Evolutionary conservation across 2,888 invertebrate genomes (phyloP), one percentile per base, ranked within the genome.

Genomic region (Pristionchus exspectatus): DNA sequence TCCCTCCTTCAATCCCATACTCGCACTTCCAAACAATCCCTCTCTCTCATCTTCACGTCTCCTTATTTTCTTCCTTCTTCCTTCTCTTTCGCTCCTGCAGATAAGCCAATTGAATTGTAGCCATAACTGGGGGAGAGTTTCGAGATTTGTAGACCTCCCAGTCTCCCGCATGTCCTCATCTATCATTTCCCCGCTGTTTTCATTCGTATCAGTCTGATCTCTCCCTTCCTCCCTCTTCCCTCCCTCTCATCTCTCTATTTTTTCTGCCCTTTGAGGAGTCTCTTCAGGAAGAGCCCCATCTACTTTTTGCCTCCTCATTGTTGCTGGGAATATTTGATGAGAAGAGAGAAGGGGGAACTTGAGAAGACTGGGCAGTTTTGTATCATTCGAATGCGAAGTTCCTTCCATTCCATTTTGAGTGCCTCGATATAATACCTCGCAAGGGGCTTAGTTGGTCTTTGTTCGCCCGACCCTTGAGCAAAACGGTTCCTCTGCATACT

Each of bases 271-370:
- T 83, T 85, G 59, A 44, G 59, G 59, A 44, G 59, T 85, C 59
- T 85, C 56, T 59, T 59, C 84, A 85, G 59, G 84, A 85, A 59
- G 50, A 50, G 44, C 81, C 50, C 81, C 81, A 81, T 81, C 81
- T 81, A 81, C 81, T 81, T 81, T 81, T 59, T 59, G 30, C 83
- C 54, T 38, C 77, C 33, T 59, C 84, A 59, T 85, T 85, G 81
- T 81, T 81, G 81, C 81, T 54, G 50, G 81, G 81, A 44, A 81
- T 81, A 81, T 81, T 50, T 81, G 81, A 81, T 81, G 81, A 81
- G 54, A 81, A 38, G 50, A 50, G 81, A 50, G 77, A 44, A 16
- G 44, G 14, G 50, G 81, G n/a, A 81, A 81, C 81, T 54, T 81
- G 81, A 81, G 81, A 44, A n/a, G 81, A 24, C 24, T 24, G 54